phyloP scores from a whole-genome alignment of 2,888 invertebrate species.

The Ischnus inquisitorius region DNA sequence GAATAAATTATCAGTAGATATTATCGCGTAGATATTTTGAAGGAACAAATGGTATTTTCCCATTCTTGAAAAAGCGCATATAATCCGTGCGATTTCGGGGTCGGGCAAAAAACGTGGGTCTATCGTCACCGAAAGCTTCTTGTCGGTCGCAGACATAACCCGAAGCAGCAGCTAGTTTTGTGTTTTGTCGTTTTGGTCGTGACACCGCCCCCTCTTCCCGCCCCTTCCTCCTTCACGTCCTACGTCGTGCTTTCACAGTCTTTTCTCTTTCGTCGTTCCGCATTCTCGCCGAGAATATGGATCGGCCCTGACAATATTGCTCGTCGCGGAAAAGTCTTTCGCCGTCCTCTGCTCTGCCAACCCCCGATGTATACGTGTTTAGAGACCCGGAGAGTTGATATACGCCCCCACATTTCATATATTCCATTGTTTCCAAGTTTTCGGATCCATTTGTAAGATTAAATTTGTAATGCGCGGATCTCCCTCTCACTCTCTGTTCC shows the following conservation, averaged over 20 bases:
- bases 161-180: slow-evolving; percentile 18
- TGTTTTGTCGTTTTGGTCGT: slow-evolving; percentile 56
- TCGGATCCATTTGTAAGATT: slow-evolving; percentile 91
- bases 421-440: slow-evolving; percentile 86
- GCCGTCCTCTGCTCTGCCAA: slow-evolving; percentile 56
- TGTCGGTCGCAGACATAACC: slow-evolving; percentile 6
- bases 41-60: not conserved
- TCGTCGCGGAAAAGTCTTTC: slow-evolving; percentile 78
- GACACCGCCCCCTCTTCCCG: too few species aligned
- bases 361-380: slow-evolving; percentile 58
- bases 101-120: slow-evolving; percentile 75
- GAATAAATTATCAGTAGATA: too few species aligned
- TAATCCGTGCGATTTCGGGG: slow-evolving; percentile 18
- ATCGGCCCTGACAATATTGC: slow-evolving; percentile 85
- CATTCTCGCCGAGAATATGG: slow-evolving; percentile 79
- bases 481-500: slow-evolving; percentile 46
- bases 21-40: too few species aligned
- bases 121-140: slow-evolving; percentile 43
- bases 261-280: slow-evolving; percentile 54
- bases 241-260: slow-evolving; percentile 45
- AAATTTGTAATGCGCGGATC: slow-evolving; percentile 88
- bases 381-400: slow-evolving; percentile 77
- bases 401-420: slow-evolving; percentile 85
- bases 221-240: slow-evolving; percentile 20
- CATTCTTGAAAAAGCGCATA: not conserved